phyloP scores from a whole-genome alignment of 2,888 invertebrate genomes.

The Marronus borbonicus region DNA sequence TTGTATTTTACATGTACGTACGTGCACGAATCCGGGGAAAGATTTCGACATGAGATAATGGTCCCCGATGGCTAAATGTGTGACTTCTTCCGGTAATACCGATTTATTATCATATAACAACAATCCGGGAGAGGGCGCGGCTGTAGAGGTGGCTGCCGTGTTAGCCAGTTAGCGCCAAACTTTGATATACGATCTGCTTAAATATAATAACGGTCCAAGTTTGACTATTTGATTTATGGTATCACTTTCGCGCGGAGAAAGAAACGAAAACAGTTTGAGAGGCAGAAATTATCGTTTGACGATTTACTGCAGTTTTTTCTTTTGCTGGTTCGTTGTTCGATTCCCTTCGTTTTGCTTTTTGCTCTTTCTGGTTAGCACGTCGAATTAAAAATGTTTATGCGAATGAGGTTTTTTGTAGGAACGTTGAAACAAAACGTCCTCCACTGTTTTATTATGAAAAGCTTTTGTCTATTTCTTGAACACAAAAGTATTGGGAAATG shows the following conservation, averaged over 20 bases:
- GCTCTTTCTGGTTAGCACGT: background rate
- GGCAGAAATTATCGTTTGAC: constrained; percentile 40
- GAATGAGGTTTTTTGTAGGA: background rate
- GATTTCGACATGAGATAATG: constrained; percentile 45
- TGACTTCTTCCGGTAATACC: constrained; percentile 50
- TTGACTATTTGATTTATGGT: constrained; percentile 49
- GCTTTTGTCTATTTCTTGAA: too few relatives aligned
- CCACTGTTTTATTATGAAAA: too few relatives aligned
- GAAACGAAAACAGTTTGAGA: constrained; percentile 42
- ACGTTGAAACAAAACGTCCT: too few relatives aligned
- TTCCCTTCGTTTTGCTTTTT: background rate
- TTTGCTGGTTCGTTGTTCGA: background rate
- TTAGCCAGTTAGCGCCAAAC: constrained; percentile 32
- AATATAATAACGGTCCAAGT: constrained; percentile 52
- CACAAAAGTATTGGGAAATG: too few relatives aligned
- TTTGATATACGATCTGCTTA: constrained; percentile 52
- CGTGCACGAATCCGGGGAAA: constrained; percentile 4
- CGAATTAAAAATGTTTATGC: background rate
- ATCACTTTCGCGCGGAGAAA: constrained; percentile 37
- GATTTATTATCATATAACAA: constrained; percentile 51
- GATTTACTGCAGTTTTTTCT: constrained; percentile 38
- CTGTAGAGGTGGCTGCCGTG: background rate
- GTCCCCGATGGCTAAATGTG: constrained; percentile 42
- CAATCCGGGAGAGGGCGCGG: background rate
- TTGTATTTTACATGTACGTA: constrained; percentile 8